Percentiles rank a stretch among this genome's conserved stretches.
Evolutionary conservation across 2,797 vertebrate species (phyloP).

Genomic region (Malacoraja senta): DNA sequence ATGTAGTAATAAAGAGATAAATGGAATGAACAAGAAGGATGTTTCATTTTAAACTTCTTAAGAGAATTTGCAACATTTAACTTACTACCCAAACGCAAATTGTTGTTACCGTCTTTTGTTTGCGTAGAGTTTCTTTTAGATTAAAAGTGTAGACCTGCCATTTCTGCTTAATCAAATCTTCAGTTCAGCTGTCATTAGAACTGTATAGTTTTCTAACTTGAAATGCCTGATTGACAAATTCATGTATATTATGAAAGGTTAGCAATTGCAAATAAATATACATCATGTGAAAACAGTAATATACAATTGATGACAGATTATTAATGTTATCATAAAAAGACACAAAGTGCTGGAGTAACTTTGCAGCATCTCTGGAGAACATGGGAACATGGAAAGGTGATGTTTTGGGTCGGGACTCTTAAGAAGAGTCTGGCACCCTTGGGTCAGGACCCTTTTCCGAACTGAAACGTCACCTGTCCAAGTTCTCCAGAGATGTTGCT

Average conservation of each 20-base stretch:
- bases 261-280: not conserved
- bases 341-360: no score
- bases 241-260: not conserved
- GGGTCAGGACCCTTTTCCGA: no score
- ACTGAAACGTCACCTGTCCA: no score
- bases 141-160: not conserved
- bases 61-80: not conserved
- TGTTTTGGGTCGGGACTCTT: no score
- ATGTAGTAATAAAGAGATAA: not conserved
- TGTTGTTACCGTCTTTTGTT: not conserved
- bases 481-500: no score
- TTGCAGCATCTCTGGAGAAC: no score
- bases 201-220: not conserved
- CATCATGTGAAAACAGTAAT: not conserved
- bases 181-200: not conserved
- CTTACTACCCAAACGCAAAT: not conserved
- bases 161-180: not conserved
- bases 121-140: not conserved
- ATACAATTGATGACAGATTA: not conserved
- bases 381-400: no score
- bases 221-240: constrained; percentile 10
- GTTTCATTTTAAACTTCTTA: not conserved
- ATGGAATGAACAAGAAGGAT: not conserved
- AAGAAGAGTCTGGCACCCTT: no score
- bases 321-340: no score